phyloP scores from a whole-genome alignment of 2,113 vertebrate species.

The Pao palembangensis region DNA sequence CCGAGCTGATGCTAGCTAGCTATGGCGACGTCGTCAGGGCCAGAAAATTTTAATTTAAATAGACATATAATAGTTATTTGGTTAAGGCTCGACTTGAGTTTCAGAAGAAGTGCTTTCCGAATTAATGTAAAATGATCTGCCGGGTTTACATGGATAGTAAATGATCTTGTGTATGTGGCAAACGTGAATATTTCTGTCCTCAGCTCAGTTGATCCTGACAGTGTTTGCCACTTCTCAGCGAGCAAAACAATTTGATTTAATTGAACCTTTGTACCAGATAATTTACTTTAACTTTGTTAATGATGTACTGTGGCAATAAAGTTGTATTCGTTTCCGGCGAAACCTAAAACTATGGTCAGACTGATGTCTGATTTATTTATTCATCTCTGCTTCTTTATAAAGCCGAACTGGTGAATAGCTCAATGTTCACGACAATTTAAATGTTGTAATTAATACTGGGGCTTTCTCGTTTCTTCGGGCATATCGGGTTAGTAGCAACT shows the following conservation, averaged over 20 bases:
- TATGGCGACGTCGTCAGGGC: slow-evolving; percentile 59
- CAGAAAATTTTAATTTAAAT: slow-evolving; percentile 39
- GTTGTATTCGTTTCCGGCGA: background rate
- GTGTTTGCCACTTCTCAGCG: slow-evolving; percentile 7
- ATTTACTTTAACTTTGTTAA: background rate
- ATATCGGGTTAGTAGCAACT: background rate
- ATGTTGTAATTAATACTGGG: too few species aligned
- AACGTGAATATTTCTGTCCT: slow-evolving; percentile 3
- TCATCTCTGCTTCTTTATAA: too few species aligned
- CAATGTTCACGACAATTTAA: too few species aligned
- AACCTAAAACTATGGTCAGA: slow-evolving; percentile 2
- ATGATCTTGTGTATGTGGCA: background rate
- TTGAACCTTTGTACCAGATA: background rate
- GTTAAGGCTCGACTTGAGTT: background rate
- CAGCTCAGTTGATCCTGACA: slow-evolving; percentile 19
- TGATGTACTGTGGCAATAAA: background rate
- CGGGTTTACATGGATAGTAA: background rate
- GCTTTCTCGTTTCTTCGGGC: too few species aligned
- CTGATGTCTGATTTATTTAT: background rate
- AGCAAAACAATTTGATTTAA: slow-evolving; percentile 13
- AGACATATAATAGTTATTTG: background rate
- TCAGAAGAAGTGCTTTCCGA: background rate
- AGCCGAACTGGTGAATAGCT: too few species aligned
- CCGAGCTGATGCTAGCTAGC: slow-evolving; percentile 61
- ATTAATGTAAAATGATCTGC: background rate